A percentile compares a stretch with the other conserved stretches of the same genome.
Evolutionary conservation across 2,113 vertebrate genomes (phyloP).

Genomic region (Euleptes europaea): DNA sequence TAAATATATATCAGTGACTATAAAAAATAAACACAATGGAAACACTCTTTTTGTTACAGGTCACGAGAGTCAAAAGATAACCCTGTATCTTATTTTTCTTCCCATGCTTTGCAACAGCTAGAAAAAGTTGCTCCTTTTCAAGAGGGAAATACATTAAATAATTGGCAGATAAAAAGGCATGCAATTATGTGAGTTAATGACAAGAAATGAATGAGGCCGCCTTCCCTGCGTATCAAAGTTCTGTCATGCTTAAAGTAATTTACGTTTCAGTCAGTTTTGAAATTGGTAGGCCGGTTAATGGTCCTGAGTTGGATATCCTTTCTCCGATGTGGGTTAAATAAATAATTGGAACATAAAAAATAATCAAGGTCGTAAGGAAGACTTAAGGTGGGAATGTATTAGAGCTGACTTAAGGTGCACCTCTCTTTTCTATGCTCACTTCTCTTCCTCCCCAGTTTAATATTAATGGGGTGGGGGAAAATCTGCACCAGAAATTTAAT

Average conservation of each 20-base stretch:
- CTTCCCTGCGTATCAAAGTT: slow-evolving; percentile 17
- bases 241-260: slow-evolving; percentile 41
- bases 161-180: slow-evolving; percentile 40
- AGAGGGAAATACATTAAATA: slow-evolving; percentile 30
- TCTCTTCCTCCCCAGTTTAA: slow-evolving; percentile 37
- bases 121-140: slow-evolving; percentile 27
- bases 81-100: neutral
- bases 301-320: slow-evolving; percentile 40
- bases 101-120: neutral
- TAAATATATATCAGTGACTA: too few relatives aligned
- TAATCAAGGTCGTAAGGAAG: slow-evolving; percentile 49
- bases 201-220: slow-evolving; percentile 35
- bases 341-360: slow-evolving; percentile 49
- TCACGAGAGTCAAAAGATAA: neutral
- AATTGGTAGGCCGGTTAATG: slow-evolving; percentile 39
- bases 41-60: neutral
- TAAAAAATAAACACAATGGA: too few relatives aligned
- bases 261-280: slow-evolving; percentile 41
- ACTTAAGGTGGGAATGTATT: slow-evolving; percentile 40
- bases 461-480: slow-evolving; percentile 59
- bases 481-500: slow-evolving; percentile 58
- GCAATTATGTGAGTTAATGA: slow-evolving; percentile 43
- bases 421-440: neutral
- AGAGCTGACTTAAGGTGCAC: slow-evolving; percentile 4
- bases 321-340: slow-evolving; percentile 41